Percentiles rank a stretch among this genome's conserved stretches.
phyloP scores from a whole-genome alignment of 92 coral and sea anemone species.

The Palythoa grandis region DNA sequence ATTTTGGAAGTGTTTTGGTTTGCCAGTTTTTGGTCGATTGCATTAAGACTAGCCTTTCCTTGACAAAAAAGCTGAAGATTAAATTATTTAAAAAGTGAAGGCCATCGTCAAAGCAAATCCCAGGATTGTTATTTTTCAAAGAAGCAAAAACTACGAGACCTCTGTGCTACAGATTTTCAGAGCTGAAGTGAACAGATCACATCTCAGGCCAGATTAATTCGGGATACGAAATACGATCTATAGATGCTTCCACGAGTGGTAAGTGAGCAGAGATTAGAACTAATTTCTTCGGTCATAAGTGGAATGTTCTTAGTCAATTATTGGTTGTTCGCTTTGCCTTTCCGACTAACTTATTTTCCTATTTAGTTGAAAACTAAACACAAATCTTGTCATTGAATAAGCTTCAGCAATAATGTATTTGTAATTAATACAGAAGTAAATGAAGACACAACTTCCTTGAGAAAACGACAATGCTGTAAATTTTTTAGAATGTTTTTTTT shows the following conservation, averaged over 20 bases:
- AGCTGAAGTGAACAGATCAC: not conserved
- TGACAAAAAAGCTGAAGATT: not conserved
- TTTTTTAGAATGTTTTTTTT: too few relatives aligned
- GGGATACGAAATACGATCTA: not conserved
- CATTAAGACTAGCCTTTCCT: not conserved
- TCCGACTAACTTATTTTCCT: too few relatives aligned
- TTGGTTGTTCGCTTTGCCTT: not conserved
- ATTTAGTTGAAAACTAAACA: too few relatives aligned
- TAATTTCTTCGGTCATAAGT: not conserved
- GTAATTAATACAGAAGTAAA: too few relatives aligned
- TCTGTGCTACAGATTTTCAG: not conserved
- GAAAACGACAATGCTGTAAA: too few relatives aligned
- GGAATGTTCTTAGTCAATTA: not conserved
- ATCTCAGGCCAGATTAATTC: not conserved
- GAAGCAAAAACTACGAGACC: too few relatives aligned
- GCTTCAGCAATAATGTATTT: too few relatives aligned
- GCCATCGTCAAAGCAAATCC: not conserved
- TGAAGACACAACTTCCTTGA: too few relatives aligned
- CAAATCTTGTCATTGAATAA: too few relatives aligned
- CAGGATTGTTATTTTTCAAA: too few relatives aligned
- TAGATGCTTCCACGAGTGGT: not conserved
- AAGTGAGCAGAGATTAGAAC: not conserved
- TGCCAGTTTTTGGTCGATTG: not conserved
- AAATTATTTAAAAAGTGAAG: not conserved
- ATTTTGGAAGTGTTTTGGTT: not conserved